Base-by-base conservation (phyloP, 2,113 vertebrate species). In the Platycercus adscitus region DNA sequence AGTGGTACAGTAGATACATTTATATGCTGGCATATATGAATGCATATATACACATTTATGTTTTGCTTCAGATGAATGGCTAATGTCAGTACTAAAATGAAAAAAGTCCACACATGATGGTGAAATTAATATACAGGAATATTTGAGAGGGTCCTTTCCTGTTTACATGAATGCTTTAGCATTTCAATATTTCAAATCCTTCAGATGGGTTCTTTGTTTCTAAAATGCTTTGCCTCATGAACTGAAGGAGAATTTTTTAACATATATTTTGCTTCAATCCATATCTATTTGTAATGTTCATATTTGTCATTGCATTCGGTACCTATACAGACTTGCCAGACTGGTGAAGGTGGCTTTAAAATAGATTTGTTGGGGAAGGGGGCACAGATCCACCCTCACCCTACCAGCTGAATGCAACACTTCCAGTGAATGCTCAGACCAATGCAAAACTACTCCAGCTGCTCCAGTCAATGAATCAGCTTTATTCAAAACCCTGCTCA, bases 31-130 rank as follows among this genome's bases (percentile, higher is more conserved):
- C 13, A 21, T 23, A 11, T 25, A n/a, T 10, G 4, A 9, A 12
- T 14, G 8, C 13, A 19, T 7, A 24, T 3, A 25, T 19, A 31
- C 8, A 53, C 12, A n/a, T 9, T 0, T 16, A 44, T 18, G 3
- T 66, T 41, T 20, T 68, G 6, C 21, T 65, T 84, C 26, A 61
- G 31, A 60, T 24, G 7, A 56, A 77, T 28, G 18, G 13, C 8
- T 81, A 77, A 47, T 37, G 9, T 63, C 46, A 49, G 16, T 20
- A 7, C 6, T 81, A 60, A 71, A 85, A 60, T 50, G 9, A 84
- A 83, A 52, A 13, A 46, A 70, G 4, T 16, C 28, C 20, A 49
- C 6, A 17, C 1, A 19, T 23, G 26, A 24, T 8, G 14, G 8
- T 37, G 4, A 78, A 37, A 5, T 43, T 63, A 69, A 49, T 33